Evolutionary conservation across 1,140 invertebrate species (phyloP), one percentile per base, ranked within the genome.

Genomic region (Polypedilum pembai): DNA sequence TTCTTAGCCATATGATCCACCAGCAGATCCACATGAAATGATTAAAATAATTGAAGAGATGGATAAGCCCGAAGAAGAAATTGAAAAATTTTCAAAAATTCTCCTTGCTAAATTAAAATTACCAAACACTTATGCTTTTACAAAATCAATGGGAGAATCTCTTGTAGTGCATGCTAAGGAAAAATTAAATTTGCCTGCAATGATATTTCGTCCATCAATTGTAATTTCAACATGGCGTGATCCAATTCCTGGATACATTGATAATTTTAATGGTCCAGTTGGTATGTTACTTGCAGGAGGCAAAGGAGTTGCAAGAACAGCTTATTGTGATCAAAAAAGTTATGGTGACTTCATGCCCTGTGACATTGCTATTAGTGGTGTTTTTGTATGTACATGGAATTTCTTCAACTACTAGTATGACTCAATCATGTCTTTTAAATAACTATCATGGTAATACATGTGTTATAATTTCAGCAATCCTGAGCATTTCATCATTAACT

Each of bases 121-220:
- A 74, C 94, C 94, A 3, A 96, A 96, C 78, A 94, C 94, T 0
- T 96, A 97, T 78, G 94, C 94, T 0, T 96, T 93, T 78, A 96
- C 94, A 0, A 97, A 97, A 84, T 92, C 93, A 1, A 80, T 96
- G 10, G 91, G 92, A 0, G 94, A 97, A 83, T 86, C 88, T 12
- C 78, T 96, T 40, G 89, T 93, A 0, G 88, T 92, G 40, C 92
- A 95, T 80, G 85, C 88, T 41, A 90, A 91, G 82, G 81, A 87
- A 17, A 74, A 79, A 17, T 76, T 79, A 21, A 84, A 87, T 7
- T 80, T 99, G 33, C 97, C 96, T 4, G 84, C 91, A 0, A 87
- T 95, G 41, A 93, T 99, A 75, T 84, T 98, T 12, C 85, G 97
- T 76, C 95, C 95, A 12, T 95, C 94, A 0, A 95, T 96, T 79